Conservation (phyloP, 2,113 vertebrate genomes). For the Ranitomeya variabilis region DNA sequence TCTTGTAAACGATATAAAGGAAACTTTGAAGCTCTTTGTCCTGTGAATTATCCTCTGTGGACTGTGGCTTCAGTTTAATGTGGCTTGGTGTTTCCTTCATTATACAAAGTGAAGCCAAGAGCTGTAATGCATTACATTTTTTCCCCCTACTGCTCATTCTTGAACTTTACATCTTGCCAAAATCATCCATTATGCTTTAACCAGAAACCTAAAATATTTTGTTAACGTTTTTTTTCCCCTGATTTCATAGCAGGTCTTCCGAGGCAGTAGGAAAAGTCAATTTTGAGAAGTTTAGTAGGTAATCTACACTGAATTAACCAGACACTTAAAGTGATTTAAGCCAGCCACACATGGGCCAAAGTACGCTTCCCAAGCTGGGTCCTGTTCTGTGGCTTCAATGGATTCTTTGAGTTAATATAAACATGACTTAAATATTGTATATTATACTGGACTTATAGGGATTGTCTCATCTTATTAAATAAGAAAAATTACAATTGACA, state of each 20-base stretch:
- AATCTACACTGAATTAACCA: background rate
- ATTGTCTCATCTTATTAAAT: too few relatives aligned
- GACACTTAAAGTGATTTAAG: constrained; percentile 11
- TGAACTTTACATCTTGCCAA: constrained; percentile 34
- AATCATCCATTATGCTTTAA: constrained; percentile 21
- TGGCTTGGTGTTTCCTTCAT: constrained; percentile 45
- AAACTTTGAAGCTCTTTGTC: constrained; percentile 44
- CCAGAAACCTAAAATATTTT: constrained; percentile 34
- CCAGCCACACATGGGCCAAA: background rate
- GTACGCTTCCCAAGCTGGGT: background rate
- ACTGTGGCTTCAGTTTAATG: constrained; percentile 45
- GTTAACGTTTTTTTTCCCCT: background rate
- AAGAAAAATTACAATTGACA: too few relatives aligned
- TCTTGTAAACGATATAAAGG: constrained; percentile 37
- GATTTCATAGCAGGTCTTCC: background rate
- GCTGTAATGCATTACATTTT: constrained; percentile 7
- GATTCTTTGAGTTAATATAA: background rate
- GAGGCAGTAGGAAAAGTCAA: background rate
- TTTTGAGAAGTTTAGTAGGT: background rate
- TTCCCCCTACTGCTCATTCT: constrained; percentile 12
- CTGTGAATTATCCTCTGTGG: constrained; percentile 35
- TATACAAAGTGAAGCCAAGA: constrained; percentile 25
- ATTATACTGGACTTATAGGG: background rate
- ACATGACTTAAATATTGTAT: background rate
- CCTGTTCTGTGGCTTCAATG: background rate